Evolutionary conservation across 2,113 vertebrate species (phyloP).

Genomic region (Raja brachyura): DNA sequence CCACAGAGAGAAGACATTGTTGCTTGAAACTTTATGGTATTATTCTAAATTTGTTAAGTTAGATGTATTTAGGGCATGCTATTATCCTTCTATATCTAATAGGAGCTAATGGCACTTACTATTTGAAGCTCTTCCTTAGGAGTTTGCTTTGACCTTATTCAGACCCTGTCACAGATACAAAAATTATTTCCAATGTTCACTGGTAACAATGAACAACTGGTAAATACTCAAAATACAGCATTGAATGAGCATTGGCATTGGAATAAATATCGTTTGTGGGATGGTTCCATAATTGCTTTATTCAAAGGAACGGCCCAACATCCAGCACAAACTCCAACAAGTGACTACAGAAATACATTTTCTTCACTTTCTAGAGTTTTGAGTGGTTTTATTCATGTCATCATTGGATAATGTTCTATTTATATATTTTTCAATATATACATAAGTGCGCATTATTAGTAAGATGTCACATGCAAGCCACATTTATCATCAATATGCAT

Average conservation of each 20-base stretch:
- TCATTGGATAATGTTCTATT: constrained; percentile 43
- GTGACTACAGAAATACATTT: constrained; percentile 33
- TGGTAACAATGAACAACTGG: background rate
- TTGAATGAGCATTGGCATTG: background rate
- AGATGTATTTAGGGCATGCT: background rate
- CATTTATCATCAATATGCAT: background rate
- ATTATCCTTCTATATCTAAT: background rate
- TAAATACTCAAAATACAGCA: background rate
- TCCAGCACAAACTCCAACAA: background rate
- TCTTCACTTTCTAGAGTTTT: constrained; percentile 42
- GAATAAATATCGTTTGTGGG: background rate
- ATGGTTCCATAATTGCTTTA: background rate
- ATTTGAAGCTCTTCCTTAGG: background rate
- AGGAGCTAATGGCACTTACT: background rate
- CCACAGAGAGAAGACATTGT: background rate
- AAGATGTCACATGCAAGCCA: background rate
- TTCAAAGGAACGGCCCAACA: background rate
- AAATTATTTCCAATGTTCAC: background rate
- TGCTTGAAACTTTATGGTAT: background rate
- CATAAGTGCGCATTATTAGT: background rate
- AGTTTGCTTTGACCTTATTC: background rate
- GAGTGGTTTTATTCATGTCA: constrained; percentile 40
- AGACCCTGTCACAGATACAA: background rate
- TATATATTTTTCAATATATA: background rate
- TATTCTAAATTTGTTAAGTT: background rate